A percentile compares a stretch with the other conserved stretches of the same genome.
Evolutionary conservation across 2,797 vertebrate genomes (phyloP).

Genomic region (Liasis olivaceus): DNA sequence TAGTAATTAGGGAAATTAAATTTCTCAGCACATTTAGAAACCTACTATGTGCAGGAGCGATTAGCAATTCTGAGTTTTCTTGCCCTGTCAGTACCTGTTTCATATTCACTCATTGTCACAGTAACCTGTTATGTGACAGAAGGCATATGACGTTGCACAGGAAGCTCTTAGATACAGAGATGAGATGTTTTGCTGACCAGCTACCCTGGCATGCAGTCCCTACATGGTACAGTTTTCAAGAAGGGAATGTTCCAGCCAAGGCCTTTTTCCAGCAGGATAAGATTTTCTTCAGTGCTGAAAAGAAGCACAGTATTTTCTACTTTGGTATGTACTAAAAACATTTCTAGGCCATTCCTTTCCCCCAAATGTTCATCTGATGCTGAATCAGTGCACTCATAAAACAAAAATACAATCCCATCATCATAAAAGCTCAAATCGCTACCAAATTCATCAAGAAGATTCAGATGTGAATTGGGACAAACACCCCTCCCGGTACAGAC

Average conservation of each 20-base stretch:
- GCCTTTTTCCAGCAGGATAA: background rate
- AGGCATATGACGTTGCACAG: background rate
- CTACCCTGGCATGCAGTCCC: background rate
- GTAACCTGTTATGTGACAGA: conserved; percentile 29
- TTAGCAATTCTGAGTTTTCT: background rate
- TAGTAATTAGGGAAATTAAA: conserved; percentile 12
- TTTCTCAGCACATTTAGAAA: conserved; percentile 34
- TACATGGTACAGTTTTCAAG: background rate
- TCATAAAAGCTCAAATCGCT: background rate
- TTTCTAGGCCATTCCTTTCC: background rate
- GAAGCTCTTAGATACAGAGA: background rate
- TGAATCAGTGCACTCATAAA: background rate
- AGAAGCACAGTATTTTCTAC: background rate
- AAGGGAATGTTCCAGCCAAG: conserved; percentile 13
- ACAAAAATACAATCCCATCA: background rate
- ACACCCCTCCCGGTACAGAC: background rate
- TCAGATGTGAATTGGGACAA: background rate
- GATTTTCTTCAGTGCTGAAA: fast-evolving
- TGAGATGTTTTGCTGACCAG: background rate
- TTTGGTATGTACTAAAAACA: background rate
- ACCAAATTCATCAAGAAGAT: background rate
- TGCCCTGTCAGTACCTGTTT: background rate
- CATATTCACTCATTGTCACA: background rate
- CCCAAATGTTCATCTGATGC: background rate
- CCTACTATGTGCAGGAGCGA: background rate